Evolutionary conservation across 2,888 invertebrate species (phyloP).

Genomic region (Biston betularia): DNA sequence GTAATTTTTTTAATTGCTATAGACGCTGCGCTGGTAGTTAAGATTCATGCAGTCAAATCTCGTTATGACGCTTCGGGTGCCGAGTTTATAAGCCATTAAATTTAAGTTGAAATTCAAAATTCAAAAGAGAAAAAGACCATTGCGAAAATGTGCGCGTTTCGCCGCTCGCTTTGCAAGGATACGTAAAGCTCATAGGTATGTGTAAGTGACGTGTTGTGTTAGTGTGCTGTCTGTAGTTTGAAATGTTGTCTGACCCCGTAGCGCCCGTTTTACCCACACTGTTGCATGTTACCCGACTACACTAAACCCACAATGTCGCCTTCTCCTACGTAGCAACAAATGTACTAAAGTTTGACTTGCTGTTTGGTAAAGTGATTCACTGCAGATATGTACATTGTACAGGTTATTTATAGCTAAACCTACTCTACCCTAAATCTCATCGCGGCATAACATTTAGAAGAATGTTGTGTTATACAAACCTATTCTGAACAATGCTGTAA

Average conservation of each 20-base stretch:
- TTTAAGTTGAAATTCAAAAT: constrained; percentile 46
- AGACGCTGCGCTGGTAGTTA: constrained; percentile 43
- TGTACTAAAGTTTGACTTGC: constrained; percentile 8
- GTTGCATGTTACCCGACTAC: constrained; percentile 56
- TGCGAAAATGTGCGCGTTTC: constrained; percentile 32
- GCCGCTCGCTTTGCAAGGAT: constrained; percentile 27
- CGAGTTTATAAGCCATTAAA: constrained; percentile 36
- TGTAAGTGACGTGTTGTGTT: constrained; percentile 38
- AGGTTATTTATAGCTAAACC: neutral
- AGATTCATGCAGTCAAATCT: constrained; percentile 88
- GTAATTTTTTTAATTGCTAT: constrained; percentile 52
- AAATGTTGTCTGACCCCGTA: constrained; percentile 73
- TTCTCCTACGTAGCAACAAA: constrained; percentile 17
- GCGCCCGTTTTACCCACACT: constrained; percentile 59
- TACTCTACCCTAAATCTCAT: too few relatives aligned
- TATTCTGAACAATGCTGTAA: too few relatives aligned
- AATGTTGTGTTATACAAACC: too few relatives aligned
- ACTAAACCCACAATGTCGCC: constrained; percentile 47
- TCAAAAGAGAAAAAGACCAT: constrained; percentile 78
- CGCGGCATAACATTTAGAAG: too few relatives aligned
- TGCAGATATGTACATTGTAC: constrained; percentile 2
- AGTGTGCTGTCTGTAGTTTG: constrained; percentile 74
- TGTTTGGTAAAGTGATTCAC: constrained; percentile 34
- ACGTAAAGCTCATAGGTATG: constrained; percentile 35
- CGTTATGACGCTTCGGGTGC: constrained; percentile 85